Conservation (phyloP, 2,888 invertebrate species). For the Chrysotoxum bicinctum region DNA sequence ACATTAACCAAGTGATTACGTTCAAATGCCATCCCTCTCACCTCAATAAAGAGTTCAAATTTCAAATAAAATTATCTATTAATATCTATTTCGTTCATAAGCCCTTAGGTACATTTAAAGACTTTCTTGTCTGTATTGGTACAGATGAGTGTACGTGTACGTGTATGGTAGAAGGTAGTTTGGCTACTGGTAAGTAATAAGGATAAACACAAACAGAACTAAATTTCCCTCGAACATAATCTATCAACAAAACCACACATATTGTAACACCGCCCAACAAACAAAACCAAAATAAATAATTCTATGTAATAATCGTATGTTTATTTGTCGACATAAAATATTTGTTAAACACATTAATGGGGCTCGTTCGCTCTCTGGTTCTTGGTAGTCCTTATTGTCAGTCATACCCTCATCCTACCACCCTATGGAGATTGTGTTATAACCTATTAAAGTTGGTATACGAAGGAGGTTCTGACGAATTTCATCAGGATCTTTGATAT, state of each 20-base stretch:
- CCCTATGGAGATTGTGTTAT: not conserved
- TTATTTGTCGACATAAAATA: slow-evolving; percentile 71
- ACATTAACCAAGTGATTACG: slow-evolving; percentile 42
- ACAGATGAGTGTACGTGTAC: not conserved
- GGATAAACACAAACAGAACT: slow-evolving; percentile 21
- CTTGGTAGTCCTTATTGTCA: not conserved
- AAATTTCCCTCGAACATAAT: not conserved
- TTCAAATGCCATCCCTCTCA: slow-evolving; percentile 36
- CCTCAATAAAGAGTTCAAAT: slow-evolving; percentile 51
- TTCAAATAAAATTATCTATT: slow-evolving; percentile 65
- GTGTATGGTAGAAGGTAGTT: not conserved
- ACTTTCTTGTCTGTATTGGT: slow-evolving; percentile 15
- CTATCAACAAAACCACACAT: slow-evolving; percentile 41
- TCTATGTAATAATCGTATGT: slow-evolving; percentile 68
- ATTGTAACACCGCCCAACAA: slow-evolving; percentile 47
- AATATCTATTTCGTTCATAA: slow-evolving; percentile 45
- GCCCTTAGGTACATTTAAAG: not conserved
- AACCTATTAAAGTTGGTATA: not conserved
- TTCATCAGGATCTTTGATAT: slow-evolving; percentile 41
- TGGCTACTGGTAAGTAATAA: not conserved
- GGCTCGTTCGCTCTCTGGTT: slow-evolving; percentile 24
- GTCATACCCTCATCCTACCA: not conserved
- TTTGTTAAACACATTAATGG: slow-evolving; percentile 68
- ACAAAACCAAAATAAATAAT: slow-evolving; percentile 65
- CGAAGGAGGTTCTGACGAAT: slow-evolving; percentile 2